These are phyloP conservation scores for Nesidiocoris tenuis DNA, from an alignment of 2,888 invertebrate species.

Conservation along the genomic window DNA sequence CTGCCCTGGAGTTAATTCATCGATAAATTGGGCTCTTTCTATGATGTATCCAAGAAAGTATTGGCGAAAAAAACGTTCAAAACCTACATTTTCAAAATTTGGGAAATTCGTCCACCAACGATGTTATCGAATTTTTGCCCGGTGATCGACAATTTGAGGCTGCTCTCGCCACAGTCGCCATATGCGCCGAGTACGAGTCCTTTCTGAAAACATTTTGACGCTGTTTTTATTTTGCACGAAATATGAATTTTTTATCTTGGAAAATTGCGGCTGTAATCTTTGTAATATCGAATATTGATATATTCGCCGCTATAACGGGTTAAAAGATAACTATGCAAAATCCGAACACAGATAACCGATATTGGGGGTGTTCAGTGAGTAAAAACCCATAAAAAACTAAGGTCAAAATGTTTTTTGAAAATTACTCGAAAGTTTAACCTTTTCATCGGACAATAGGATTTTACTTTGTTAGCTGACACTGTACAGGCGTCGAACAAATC, in stretches of 20 bases:
- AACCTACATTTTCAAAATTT: conserved; percentile 58
- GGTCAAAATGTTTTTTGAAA: too few species aligned
- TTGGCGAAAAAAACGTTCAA: not conserved
- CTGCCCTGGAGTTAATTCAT: conserved; percentile 15
- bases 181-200: conserved; percentile 61
- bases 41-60: not conserved
- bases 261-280: not conserved
- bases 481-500: conserved; percentile 22
- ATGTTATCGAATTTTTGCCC: conserved; percentile 59
- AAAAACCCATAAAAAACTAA: too few species aligned
- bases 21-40: not conserved
- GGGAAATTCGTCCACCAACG: conserved; percentile 58
- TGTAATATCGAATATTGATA: too few species aligned
- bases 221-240: too few species aligned
- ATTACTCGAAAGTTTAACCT: not conserved
- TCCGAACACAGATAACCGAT: too few species aligned
- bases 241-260: too few species aligned
- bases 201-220: conserved; percentile 52
- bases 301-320: too few species aligned
- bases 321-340: too few species aligned
- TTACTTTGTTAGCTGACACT: conserved; percentile 13
- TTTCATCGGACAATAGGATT: not conserved
- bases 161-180: conserved; percentile 54
- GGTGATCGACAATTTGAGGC: conserved; percentile 56
- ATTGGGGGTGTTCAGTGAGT: too few species aligned